Evolutionary conservation across 1,140 invertebrate genomes (phyloP), one percentile per base, ranked within the genome.

Genomic region (Drosophila sp.): DNA sequence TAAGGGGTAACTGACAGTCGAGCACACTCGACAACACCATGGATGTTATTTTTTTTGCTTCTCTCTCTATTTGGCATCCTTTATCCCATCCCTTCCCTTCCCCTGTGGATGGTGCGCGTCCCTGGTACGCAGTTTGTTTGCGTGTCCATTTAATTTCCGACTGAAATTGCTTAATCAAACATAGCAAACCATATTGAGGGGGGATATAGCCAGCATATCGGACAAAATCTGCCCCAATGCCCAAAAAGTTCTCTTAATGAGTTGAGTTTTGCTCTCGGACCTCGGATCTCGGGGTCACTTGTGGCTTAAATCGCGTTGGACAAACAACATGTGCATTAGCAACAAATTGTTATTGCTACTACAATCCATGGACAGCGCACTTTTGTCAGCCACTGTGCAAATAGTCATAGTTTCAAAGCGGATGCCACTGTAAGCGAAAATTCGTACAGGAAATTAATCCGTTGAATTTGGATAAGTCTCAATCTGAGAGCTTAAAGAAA

Each of bases 141-240:
- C 83, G 83, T 89, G 83, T 89, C 83, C 83, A 89, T 89, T 89
- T 89, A 89, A 89, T 89, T 89, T 89, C 83, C 83, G 83, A 61
- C 76, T 83, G 83, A 76, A 89, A 89, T 83, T 89, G 83, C 83
- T 89, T 89, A 89, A 89, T 89, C 83, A 89, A 89, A 89, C 83
- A 80, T 69, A 51, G 76, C 69, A 62, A 18, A 32, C 21, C 38
- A 21, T 58, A 51, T 34, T 9, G 21, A 36, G 34, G 7, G 32
- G 50, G 29, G 4, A 54, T 43, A 59, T 21, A 32, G 27, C 25
- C 4, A 7, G 40, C 48, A 13, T 36, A 58, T 67, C 69, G 65
- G 57, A 25, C 67, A 72, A 73, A 79, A 79, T 83, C 80, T 77
- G 73, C 62, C 21, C 51, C 56, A 40, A 56, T 36, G 36, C 36